phyloP scores from a whole-genome alignment of 1,140 invertebrate species.

The Platorchestia sp. region DNA sequence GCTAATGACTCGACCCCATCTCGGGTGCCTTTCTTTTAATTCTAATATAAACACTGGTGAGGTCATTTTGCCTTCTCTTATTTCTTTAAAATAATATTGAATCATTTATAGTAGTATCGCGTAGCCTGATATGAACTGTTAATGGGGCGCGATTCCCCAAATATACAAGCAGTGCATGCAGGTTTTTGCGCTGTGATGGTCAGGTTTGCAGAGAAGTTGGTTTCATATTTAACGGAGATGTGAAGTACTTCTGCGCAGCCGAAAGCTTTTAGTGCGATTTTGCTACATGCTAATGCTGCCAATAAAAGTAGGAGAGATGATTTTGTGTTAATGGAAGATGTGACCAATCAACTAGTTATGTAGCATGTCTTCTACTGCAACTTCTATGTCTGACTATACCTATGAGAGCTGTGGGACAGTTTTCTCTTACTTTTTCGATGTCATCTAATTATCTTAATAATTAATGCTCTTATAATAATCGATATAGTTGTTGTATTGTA shows the following conservation, averaged over 20 bases:
- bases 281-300: neutral
- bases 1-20: neutral
- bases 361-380: neutral
- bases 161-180: neutral
- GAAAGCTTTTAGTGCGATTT: neutral
- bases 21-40: neutral
- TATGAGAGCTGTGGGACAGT: neutral
- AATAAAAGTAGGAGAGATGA: neutral
- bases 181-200: neutral
- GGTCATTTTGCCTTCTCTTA: neutral
- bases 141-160: neutral
- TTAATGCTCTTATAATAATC: neutral
- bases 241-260: neutral
- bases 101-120: neutral
- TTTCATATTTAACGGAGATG: neutral
- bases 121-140: neutral
- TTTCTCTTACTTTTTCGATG: neutral
- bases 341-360: neutral
- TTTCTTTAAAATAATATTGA: neutral
- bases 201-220: neutral
- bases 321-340: neutral
- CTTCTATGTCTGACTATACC: neutral
- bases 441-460: neutral
- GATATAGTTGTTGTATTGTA: neutral
- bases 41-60: neutral